Evolutionary conservation across 2,113 vertebrate genomes (phyloP).

Genomic region (Bombycilla garrulus): DNA sequence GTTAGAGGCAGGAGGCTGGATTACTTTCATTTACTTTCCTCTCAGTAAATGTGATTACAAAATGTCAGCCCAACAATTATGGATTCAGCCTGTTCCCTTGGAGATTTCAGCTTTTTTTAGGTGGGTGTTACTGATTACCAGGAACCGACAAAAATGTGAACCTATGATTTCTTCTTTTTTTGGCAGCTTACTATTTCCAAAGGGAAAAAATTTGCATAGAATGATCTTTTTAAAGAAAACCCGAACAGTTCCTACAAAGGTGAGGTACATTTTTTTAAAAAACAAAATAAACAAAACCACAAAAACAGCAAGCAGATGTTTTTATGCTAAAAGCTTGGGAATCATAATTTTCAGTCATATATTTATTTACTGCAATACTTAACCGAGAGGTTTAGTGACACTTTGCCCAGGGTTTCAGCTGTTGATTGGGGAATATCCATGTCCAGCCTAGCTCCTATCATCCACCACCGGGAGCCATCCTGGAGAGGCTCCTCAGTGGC

Average conservation of each 20-base stretch:
- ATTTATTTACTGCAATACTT: neutral
- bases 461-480: rapidly evolving
- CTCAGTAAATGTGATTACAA: neutral
- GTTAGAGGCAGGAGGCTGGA: neutral
- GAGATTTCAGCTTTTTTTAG: neutral
- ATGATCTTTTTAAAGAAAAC: neutral
- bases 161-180: neutral
- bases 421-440: neutral
- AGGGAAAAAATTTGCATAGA: neutral
- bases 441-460: neutral
- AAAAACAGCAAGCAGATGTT: neutral
- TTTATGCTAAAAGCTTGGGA: neutral
- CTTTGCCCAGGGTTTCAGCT: neutral
- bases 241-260: neutral
- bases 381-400: neutral
- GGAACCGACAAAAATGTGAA: neutral
- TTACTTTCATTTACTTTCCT: neutral
- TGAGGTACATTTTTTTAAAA: neutral
- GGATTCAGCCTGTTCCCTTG: neutral
- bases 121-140: neutral
- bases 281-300: neutral
- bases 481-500: neutral
- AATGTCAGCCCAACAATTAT: neutral
- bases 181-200: neutral
- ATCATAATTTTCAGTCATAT: neutral